Percentiles rank a stretch among this genome's conserved stretches.
These are phyloP conservation scores for Arizona elegans DNA, from an alignment of 2,113 vertebrate genomes.

Conservation along the genomic window DNA sequence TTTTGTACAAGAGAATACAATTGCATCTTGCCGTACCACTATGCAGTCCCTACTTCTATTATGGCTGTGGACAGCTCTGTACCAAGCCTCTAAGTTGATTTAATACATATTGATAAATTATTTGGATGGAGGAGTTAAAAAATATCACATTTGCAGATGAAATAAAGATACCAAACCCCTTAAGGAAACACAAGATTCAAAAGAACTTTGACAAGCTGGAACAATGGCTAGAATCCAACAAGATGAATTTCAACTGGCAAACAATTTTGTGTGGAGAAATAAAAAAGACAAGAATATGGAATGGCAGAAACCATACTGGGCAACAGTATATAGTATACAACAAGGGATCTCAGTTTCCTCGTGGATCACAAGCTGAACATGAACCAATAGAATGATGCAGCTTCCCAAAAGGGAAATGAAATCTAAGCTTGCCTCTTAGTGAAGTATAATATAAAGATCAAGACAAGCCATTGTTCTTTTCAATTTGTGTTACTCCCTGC, in stretches of 20 bases:
- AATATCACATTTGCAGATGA: not conserved
- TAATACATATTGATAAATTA: not conserved
- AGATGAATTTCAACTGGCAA: not conserved
- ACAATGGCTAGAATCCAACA: not conserved
- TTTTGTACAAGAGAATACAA: not conserved
- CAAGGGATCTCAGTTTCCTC: not conserved
- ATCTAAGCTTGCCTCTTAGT: not conserved
- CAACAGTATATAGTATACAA: not conserved
- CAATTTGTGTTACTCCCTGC: not conserved
- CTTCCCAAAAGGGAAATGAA: not conserved
- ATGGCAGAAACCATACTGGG: not conserved
- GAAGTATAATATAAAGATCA: not conserved
- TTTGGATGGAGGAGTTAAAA: not conserved
- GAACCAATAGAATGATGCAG: not conserved
- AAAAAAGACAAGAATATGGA: not conserved
- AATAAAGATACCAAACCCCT: not conserved
- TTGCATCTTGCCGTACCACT: not conserved
- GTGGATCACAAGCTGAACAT: not conserved
- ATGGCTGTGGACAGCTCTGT: not conserved
- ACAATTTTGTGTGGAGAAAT: not conserved
- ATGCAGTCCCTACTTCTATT: not conserved
- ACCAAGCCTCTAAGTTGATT: not conserved
- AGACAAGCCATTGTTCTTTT: not conserved
- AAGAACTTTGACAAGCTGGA: not conserved
- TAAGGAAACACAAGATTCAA: not conserved